phyloP scores from a whole-genome alignment of 1,140 invertebrate genomes.

The Drosophila trapezifrons region DNA sequence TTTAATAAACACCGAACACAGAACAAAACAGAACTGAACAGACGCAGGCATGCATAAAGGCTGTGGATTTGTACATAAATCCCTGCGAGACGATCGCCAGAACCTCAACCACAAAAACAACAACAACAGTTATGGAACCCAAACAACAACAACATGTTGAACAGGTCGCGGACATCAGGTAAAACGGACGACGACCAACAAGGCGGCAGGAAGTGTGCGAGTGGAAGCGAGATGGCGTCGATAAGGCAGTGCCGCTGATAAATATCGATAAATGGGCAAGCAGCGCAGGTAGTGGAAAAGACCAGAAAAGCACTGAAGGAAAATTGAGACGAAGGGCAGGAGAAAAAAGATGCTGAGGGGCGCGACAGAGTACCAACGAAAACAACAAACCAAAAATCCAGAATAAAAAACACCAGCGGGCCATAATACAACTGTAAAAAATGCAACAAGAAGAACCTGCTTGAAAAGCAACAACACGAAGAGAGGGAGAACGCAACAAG shows the following conservation, averaged over 20 bases:
- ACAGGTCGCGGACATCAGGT: slow-evolving; percentile 45
- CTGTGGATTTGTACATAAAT: slow-evolving; percentile 62
- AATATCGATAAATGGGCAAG: slow-evolving; percentile 68
- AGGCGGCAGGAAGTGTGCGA: slow-evolving; percentile 41
- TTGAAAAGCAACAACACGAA: slow-evolving; percentile 27
- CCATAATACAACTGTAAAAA: slow-evolving; percentile 68
- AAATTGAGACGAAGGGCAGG: neutral
- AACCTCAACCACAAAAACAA: slow-evolving; percentile 36
- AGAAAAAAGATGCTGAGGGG: slow-evolving; percentile 31
- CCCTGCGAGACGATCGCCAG: slow-evolving; percentile 65
- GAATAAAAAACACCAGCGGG: slow-evolving; percentile 48
- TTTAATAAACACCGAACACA: slow-evolving; percentile 74
- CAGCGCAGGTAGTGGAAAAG: slow-evolving; percentile 34
- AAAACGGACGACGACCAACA: slow-evolving; percentile 16
- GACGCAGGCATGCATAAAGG: slow-evolving; percentile 49
- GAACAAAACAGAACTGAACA: slow-evolving; percentile 43
- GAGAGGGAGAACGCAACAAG: slow-evolving; percentile 32
- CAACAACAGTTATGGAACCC: slow-evolving; percentile 27
- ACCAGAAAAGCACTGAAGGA: slow-evolving; percentile 20
- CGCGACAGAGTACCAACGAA: slow-evolving; percentile 33
- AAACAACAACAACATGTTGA: slow-evolving; percentile 39
- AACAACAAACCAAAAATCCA: slow-evolving; percentile 64
- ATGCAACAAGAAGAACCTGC: slow-evolving; percentile 73
- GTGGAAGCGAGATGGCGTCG: slow-evolving; percentile 37
- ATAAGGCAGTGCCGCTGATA: slow-evolving; percentile 61